Base-by-base conservation (phyloP, 2,888 invertebrate species). In the Nomada lathburiana region DNA sequence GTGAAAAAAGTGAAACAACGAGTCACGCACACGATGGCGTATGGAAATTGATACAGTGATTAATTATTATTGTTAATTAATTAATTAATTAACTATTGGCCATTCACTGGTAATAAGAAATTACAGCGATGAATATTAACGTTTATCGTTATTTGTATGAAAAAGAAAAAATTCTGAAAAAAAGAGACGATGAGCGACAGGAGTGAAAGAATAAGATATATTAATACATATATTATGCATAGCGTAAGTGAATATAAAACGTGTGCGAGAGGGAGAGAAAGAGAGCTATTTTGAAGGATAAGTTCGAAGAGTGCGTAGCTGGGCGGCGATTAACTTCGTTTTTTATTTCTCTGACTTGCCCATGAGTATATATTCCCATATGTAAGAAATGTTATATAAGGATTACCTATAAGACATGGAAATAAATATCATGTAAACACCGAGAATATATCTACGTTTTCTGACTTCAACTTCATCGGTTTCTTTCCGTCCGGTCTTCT, bases 371-470 rank as follows among this genome's bases (percentile, higher is more conserved):
- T 90, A 80, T 80, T 88, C 87, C 88, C 87, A 86, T 89, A 90
- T 89, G 86, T 90, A 86, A 83, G 72, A 88, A 88, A 83, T 92
- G 90, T 92, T 92, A 89, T 47, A 47, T 86, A 86, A 90, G 85
- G 84, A 90, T 91, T 80, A 89, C 77, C 82, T 83, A 89, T 89
- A 88, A 89, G 90, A 89, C 88, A 82, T 89, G 87, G 86, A 90
- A 91, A 91, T 91, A 92, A 92, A 91, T 89, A 92, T 90, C 88
- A 89, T 90, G 86, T 90, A 91, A 89, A 90, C 90, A 88, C 88
- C 87, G 86, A 89, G 82, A 83, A 85, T 76, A 76, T 23, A 2
- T n/a, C 29, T 26, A 4, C n/a, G 11, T 20, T 5, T 29, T 50
- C 9, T 36, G 36, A 9, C 11, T 52, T 3, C 10, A 23, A 13